Conservation (phyloP, 1,140 invertebrate species). For the Dendrolimus punctatus region DNA sequence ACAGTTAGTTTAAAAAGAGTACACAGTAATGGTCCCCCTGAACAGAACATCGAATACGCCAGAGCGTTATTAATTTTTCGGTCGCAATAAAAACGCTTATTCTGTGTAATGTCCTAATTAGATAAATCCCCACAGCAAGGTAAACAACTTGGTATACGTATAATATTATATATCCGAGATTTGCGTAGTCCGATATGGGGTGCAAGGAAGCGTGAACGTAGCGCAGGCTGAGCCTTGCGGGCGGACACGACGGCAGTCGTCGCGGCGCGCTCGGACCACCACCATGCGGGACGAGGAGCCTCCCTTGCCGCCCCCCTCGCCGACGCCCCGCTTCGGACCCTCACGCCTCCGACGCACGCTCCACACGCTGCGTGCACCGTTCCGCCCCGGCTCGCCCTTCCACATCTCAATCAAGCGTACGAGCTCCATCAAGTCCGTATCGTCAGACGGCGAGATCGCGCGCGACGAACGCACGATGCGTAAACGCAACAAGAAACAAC, state of each 20-base stretch:
- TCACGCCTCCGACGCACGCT: conserved; percentile 57
- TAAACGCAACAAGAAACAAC: conserved; percentile 58
- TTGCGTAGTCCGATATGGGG: conserved; percentile 36
- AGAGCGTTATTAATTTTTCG: neutral
- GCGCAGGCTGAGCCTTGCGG: conserved; percentile 14
- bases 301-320: conserved; percentile 26
- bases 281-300: conserved; percentile 44
- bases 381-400: conserved; percentile 62
- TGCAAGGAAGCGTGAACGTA: conserved; percentile 32
- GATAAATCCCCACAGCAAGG: neutral
- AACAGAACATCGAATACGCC: neutral
- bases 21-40: too few species aligned
- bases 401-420: conserved; percentile 56
- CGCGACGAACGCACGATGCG: conserved; percentile 63
- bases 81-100: neutral
- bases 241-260: conserved; percentile 35
- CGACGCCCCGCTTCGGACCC: conserved; percentile 19
- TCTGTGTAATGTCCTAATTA: conserved; percentile 2
- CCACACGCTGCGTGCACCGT: conserved; percentile 56
- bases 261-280: conserved; percentile 35
- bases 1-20: too few species aligned
- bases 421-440: conserved; percentile 50
- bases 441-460: conserved; percentile 54
- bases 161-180: conserved; percentile 32
- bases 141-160: too few species aligned